Base-by-base conservation (phyloP, 2,888 invertebrate species). In the Drosophila formosana region DNA sequence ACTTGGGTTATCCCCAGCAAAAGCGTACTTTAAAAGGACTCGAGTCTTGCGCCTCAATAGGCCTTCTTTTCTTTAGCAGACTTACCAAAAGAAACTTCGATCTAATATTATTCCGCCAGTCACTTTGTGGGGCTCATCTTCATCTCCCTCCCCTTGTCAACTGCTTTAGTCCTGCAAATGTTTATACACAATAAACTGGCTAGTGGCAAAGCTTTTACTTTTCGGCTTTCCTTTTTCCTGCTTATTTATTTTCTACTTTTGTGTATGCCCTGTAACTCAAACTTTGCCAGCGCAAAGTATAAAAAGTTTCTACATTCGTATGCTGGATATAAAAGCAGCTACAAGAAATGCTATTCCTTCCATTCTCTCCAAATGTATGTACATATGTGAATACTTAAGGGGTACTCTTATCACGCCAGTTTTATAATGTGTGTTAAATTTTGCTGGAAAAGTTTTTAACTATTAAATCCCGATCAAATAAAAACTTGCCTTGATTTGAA, bases 101-200 rank as follows among this genome's bases (percentile, higher is more conserved):
- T 82, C 71, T 70, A 78, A 84, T 87, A 78, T 75, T 73, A 78
- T 75, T 78, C 61, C 45, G 51, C 39, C 55, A 78, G 78, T 69
- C 66, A 88, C 85, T 84, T 81, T 72, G 56, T 50, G 64, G 39
- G 23, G 30, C 45, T 57, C 62, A 13, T 26, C 11, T 28, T 23
- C 52, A 18, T 37, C 25, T 50, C 9, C 32, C 32, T 13, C 23
- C n/a, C 32, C 23, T 39, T 25, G 34, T 34, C 25, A 30, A 26
- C n/a, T 45, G 74, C 64, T 49, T 64, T 52, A 55, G 74, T 26
- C 68, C 73, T 41, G 57, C 75, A 73, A 83, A 82, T 83, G 80
- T 86, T 88, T 86, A 78, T 82, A 82, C 80, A 88, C 86, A 85
- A 85, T 88, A 80, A 78, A 82, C 80, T 72, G 78, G 78, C 66